Percentiles rank a stretch among this genome's conserved stretches.
phyloP scores from a whole-genome alignment of 53 echinoderm and acorn worm genomes.

The Zoroaster sp. region DNA sequence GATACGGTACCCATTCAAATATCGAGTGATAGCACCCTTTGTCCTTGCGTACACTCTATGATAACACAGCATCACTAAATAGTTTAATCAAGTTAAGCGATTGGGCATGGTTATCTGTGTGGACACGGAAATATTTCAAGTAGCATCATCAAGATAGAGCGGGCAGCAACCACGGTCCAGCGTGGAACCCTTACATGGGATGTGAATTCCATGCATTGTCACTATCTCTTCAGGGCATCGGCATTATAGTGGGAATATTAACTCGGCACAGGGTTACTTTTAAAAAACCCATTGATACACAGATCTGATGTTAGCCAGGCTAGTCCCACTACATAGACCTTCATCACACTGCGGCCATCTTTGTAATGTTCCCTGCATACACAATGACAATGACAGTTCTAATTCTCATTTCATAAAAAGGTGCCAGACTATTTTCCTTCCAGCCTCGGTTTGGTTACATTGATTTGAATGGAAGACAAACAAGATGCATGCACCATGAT shows the following conservation, averaged over 20 bases:
- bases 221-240: slow-evolving; percentile 38
- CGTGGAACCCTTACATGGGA: neutral
- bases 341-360: too few relatives aligned
- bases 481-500: too few relatives aligned
- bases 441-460: too few relatives aligned
- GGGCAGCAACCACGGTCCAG: neutral
- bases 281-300: neutral
- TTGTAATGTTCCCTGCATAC: too few relatives aligned
- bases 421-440: too few relatives aligned
- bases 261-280: slow-evolving; percentile 5
- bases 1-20: neutral
- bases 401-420: too few relatives aligned
- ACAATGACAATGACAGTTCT: too few relatives aligned
- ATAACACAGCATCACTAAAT: slow-evolving; percentile 16
- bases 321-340: too few relatives aligned
- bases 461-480: too few relatives aligned
- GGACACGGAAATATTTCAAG: slow-evolving; percentile 59
- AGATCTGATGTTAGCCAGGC: too few relatives aligned
- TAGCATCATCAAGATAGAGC: slow-evolving; percentile 20
- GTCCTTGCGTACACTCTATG: slow-evolving; percentile 5
- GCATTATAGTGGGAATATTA: slow-evolving; percentile 3
- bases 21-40: neutral
- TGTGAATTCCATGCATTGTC: neutral
- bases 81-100: slow-evolving; percentile 46
- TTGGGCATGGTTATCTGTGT: slow-evolving; percentile 43